A percentile compares a stretch with the other conserved stretches of the same genome.
These are phyloP conservation scores for Stichopus chloronotus DNA, from an alignment of 35 echinoderm and acorn worm genomes.

Conservation along the genomic window DNA sequence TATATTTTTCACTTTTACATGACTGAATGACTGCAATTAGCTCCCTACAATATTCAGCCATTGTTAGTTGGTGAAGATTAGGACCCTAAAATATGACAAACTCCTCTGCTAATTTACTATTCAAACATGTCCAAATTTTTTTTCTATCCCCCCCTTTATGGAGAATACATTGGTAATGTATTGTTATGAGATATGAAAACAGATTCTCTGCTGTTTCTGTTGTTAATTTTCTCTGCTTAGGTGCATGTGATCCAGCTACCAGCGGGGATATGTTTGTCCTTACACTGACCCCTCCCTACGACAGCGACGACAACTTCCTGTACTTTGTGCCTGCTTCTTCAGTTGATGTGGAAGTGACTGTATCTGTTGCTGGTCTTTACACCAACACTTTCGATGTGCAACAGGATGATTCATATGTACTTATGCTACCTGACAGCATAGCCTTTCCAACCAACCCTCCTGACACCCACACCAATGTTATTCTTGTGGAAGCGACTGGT, in stretches of 20 bases:
- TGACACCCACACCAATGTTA: conserved; percentile 12
- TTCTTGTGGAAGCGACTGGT: not conserved
- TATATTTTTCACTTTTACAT: too few relatives aligned
- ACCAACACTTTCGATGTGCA: not conserved
- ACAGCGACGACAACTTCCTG: conserved; percentile 43
- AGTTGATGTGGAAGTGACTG: not conserved
- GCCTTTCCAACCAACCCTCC: conserved; percentile 26
- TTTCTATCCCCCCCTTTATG: too few relatives aligned
- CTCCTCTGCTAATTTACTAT: too few relatives aligned
- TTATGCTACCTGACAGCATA: not conserved
- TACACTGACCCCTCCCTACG: conserved; percentile 37
- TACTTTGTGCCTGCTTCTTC: conserved; percentile 26
- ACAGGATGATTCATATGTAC: not conserved
- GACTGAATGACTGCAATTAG: too few relatives aligned
- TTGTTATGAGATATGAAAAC: too few relatives aligned
- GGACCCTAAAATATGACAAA: too few relatives aligned
- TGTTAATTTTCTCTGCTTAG: not conserved
- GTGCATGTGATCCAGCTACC: conserved; percentile 33
- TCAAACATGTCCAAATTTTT: too few relatives aligned
- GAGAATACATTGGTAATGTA: too few relatives aligned
- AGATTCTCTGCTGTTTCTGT: too few relatives aligned
- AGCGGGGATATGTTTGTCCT: conserved; percentile 16
- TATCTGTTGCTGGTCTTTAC: not conserved
- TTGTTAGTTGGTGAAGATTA: too few relatives aligned
- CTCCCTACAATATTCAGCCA: too few relatives aligned